Conservation (phyloP, 1,140 invertebrate species). For the Brachystomella parvula region DNA sequence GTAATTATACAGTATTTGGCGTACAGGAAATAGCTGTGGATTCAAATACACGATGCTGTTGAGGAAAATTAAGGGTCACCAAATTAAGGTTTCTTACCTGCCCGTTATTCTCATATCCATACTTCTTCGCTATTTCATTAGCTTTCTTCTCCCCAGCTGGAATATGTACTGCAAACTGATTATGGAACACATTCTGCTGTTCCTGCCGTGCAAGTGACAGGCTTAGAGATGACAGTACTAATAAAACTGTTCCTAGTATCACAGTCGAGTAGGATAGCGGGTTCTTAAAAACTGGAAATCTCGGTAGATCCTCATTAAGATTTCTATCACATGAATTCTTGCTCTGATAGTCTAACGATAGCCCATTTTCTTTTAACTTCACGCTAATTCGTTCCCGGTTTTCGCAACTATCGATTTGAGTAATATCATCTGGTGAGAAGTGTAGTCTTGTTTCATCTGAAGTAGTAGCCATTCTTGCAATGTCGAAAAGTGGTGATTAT, state of each 20-base stretch:
- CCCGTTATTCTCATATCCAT: constrained; percentile 57
- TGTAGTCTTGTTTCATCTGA: too few relatives aligned
- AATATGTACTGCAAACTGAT: constrained; percentile 70
- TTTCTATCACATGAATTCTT: too few relatives aligned
- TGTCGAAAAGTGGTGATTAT: too few relatives aligned
- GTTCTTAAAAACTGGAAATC: too few relatives aligned
- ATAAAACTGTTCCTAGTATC: neutral
- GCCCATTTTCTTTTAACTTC: neutral
- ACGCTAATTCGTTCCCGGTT: neutral
- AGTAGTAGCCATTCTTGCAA: too few relatives aligned
- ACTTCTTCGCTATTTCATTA: constrained; percentile 51
- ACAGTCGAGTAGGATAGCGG: neutral
- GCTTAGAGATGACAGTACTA: neutral
- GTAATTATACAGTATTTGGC: too few relatives aligned
- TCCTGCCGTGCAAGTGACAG: neutral
- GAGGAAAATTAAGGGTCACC: too few relatives aligned
- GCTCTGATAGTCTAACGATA: too few relatives aligned
- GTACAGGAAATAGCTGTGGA: too few relatives aligned
- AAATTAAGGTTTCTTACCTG: too few relatives aligned
- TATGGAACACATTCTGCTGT: constrained; percentile 51
- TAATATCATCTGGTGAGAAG: neutral
- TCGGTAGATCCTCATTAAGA: too few relatives aligned
- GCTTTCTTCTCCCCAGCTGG: constrained; percentile 51
- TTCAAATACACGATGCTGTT: too few relatives aligned
- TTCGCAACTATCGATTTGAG: neutral